Evolutionary conservation across 2,797 vertebrate species (phyloP).

Genomic region (Myotis pilosus): DNA sequence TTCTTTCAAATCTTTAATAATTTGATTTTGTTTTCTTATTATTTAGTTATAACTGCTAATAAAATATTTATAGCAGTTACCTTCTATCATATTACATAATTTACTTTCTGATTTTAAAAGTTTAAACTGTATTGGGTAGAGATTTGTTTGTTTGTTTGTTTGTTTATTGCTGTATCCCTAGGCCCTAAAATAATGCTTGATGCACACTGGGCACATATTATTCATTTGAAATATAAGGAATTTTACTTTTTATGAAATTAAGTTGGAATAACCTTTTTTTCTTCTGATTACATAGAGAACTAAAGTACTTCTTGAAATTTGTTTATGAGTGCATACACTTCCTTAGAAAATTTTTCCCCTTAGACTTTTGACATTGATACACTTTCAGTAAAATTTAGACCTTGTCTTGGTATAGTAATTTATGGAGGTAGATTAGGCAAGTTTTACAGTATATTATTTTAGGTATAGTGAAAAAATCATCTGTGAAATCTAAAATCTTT

Average conservation of each 20-base stretch:
- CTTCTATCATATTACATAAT: neutral
- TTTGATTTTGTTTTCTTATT: conserved; percentile 20
- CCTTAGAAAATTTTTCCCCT: neutral
- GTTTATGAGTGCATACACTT: neutral
- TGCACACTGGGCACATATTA: neutral
- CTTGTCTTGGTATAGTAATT: neutral
- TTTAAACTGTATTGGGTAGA: neutral
- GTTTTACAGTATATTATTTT: neutral
- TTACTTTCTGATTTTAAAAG: neutral
- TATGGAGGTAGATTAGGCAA: neutral
- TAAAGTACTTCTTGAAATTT: neutral
- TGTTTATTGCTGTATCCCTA: neutral
- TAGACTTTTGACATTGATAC: neutral
- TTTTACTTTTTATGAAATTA: neutral
- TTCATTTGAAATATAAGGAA: neutral
- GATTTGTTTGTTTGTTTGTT: neutral
- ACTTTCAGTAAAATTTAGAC: neutral
- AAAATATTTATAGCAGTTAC: neutral
- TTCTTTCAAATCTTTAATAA: neutral
- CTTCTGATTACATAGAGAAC: neutral
- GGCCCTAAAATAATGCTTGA: neutral
- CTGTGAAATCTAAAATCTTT: neutral
- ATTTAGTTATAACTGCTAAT: neutral
- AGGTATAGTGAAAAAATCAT: neutral
- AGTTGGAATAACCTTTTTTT: neutral